These are phyloP conservation scores for Ctenochaetus hawaiiensis DNA, from an alignment of 2,797 vertebrate species.

Conservation along the genomic window DNA sequence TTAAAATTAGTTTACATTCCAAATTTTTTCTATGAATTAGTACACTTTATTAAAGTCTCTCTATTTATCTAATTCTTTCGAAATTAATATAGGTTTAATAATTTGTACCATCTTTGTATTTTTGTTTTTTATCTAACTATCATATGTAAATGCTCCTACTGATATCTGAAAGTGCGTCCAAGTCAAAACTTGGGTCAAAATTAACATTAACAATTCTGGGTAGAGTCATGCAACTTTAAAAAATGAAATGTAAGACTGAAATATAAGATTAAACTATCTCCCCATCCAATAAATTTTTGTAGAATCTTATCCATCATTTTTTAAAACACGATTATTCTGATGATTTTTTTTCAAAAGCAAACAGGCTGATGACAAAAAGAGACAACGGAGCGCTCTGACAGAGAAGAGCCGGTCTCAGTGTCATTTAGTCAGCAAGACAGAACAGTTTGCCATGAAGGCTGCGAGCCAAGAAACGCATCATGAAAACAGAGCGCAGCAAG, in stretches of 20 bases:
- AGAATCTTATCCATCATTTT: neutral
- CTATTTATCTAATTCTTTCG: too few species aligned
- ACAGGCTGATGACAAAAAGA: conserved; percentile 16
- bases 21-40: too few species aligned
- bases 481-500: conserved; percentile 67
- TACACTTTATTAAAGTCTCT: too few species aligned
- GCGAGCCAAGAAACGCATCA: conserved; percentile 71
- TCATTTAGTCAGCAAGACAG: conserved; percentile 51
- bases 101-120: neutral
- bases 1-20: too few species aligned
- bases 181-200: neutral
- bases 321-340: neutral
- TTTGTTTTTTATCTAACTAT: neutral
- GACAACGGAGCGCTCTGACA: conserved; percentile 44
- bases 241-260: neutral
- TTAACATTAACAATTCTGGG: neutral
- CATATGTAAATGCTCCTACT: too few species aligned
- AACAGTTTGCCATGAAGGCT: conserved; percentile 58
- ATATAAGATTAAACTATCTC: neutral
- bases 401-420: conserved; percentile 43
- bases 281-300: neutral
- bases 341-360: neutral
- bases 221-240: neutral
- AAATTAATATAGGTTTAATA: too few species aligned
- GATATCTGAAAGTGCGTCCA: neutral